Percentiles rank a stretch among this genome's conserved stretches.
Evolutionary conservation across 1,140 invertebrate genomes (phyloP).

Genomic region (Bombus huntii): DNA sequence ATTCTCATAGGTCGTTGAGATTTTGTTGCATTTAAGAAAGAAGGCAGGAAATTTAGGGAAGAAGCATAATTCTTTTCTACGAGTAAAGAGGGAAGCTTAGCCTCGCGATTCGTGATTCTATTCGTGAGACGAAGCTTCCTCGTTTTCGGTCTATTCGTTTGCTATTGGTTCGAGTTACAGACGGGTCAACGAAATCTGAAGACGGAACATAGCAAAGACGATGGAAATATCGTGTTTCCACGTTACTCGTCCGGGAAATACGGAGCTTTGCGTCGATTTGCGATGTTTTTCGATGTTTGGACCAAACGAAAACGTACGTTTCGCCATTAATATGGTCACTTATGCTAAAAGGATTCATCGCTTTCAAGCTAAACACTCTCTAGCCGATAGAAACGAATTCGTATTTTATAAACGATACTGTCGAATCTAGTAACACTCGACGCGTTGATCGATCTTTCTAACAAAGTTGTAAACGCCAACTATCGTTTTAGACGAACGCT

Average conservation of each 20-base stretch:
- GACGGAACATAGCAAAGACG: background rate
- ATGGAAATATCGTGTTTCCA: background rate
- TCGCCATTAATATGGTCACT: background rate
- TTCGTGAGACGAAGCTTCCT: background rate
- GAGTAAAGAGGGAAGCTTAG: background rate
- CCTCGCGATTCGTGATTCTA: background rate
- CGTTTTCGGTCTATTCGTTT: constrained; percentile 1
- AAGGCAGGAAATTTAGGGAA: background rate
- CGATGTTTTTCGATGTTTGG: constrained; percentile 16
- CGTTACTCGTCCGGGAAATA: background rate
- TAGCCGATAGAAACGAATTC: background rate
- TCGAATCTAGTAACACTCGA: background rate
- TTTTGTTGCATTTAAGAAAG: background rate
- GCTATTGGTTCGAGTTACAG: background rate
- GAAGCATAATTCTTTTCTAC: constrained; percentile 9
- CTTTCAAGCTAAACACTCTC: constrained; percentile 20
- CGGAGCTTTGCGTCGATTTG: background rate
- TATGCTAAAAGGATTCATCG: background rate
- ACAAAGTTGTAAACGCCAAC: background rate
- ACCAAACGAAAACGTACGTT: constrained; percentile 32
- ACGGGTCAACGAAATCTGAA: background rate
- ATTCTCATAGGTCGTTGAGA: background rate
- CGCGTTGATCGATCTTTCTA: background rate
- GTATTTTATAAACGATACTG: constrained; percentile 25
- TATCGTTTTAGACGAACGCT: background rate